Base-by-base conservation (phyloP, 2,888 invertebrate species). In the Vannuccia rotundouncinata region DNA sequence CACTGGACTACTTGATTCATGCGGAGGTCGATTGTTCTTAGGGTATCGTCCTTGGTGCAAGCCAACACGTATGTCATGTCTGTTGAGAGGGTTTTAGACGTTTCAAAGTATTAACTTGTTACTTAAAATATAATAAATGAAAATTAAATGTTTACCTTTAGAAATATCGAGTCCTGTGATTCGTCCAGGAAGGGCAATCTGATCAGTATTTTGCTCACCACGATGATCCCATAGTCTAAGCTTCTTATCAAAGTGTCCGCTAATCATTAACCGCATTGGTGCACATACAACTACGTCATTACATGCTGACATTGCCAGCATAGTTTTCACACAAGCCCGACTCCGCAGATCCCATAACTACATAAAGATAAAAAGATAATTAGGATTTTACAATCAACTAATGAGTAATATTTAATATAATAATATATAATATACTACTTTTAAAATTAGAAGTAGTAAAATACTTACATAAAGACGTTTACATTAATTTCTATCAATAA, bases 171-270 rank as follows among this genome's bases (percentile, higher is more conserved):
- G 31, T 25, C 80, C 80, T 2, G 80, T 80, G 1, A 80, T 27
- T 59, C 73, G 75, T 13, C 77, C 80, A 17, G 31, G n/a, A 27
- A 80, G 30, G 5, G 59, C 80, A 1, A 80, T 27, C 29, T 80
- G 66, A 28, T 60, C 31, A 10, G 76, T 78, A 30, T 77, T 79
- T 29, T 76, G 31, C 10, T 79, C 74, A 1, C 79, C 79, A n/a
- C 74, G 75, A 74, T 74, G 75, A 89, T 99, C 99, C 97, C 97
- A 99, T 89, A 99, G 89, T 79, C 97, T 91, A 84, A 99, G 93
- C 86, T 93, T 92, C 89, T 95, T 97, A 90, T 99, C 99, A 89
- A 94, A 97, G 90, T 99, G 99, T 29, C 97, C 97, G 85, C 96
- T 96, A 85, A 98, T 94, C 84, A 98, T 93, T 74, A 85, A 86